phyloP scores from a whole-genome alignment of 2,797 vertebrate species.

The Phrynocephalus guinanensis region DNA sequence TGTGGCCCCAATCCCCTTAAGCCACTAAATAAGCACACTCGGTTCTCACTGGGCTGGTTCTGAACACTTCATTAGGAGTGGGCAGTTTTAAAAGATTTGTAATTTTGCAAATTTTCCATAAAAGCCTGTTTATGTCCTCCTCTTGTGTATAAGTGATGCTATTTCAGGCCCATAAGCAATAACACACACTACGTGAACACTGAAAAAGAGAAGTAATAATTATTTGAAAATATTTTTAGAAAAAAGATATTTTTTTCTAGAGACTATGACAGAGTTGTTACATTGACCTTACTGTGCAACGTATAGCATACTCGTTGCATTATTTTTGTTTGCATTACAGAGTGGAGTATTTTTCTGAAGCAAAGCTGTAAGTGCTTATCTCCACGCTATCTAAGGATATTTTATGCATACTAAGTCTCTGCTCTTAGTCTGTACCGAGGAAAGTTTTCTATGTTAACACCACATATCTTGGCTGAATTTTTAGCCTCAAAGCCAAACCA shows the following conservation, averaged over 20 bases:
- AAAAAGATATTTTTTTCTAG: background rate
- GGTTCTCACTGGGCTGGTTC: background rate
- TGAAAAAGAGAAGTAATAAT: background rate
- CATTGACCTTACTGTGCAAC: background rate
- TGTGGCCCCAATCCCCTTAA: no score
- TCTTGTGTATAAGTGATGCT: background rate
- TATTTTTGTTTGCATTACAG: background rate
- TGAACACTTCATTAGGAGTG: background rate
- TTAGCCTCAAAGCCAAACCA: conserved; percentile 25
- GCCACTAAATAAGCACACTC: background rate
- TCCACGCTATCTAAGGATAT: background rate
- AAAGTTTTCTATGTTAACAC: conserved; percentile 25
- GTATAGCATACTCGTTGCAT: background rate
- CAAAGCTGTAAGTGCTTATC: background rate
- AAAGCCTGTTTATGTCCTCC: background rate
- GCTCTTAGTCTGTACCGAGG: background rate
- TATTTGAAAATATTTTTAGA: background rate
- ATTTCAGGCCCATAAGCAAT: background rate
- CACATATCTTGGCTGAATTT: conserved; percentile 17
- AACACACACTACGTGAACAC: background rate
- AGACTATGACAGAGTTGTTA: background rate
- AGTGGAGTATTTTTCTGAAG: background rate
- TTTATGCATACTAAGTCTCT: background rate
- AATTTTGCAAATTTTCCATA: background rate
- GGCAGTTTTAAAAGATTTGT: background rate